These are phyloP conservation scores for Papilio demoleus DNA, from an alignment of 2,888 invertebrate species.

Conservation along the genomic window DNA sequence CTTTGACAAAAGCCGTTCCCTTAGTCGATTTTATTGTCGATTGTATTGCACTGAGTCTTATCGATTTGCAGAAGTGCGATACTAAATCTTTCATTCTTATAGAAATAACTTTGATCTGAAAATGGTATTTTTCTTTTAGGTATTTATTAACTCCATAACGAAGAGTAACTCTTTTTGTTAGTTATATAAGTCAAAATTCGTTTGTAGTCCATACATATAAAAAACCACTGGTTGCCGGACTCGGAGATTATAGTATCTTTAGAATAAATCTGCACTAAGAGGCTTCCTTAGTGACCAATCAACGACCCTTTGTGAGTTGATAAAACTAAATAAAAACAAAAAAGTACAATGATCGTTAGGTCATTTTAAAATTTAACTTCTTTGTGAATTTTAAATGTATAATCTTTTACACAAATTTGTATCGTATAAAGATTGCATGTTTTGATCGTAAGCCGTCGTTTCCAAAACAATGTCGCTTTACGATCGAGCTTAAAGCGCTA, in stretches of 20 bases:
- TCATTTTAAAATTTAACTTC: constrained; percentile 16
- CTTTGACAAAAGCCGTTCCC: constrained; percentile 74
- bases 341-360: too few species aligned
- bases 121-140: neutral
- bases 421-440: constrained; percentile 27
- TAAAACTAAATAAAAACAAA: neutral
- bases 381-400: constrained; percentile 15
- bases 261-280: neutral
- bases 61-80: constrained; percentile 43
- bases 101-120: neutral
- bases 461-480: constrained; percentile 31
- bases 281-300: neutral
- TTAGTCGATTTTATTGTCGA: constrained; percentile 60
- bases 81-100: constrained; percentile 26
- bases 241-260: too few species aligned
- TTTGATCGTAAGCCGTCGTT: constrained; percentile 3
- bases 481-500: constrained; percentile 31
- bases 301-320: neutral
- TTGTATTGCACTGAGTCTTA: constrained; percentile 49
- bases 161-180: too few species aligned
- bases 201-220: neutral
- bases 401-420: constrained; percentile 21
- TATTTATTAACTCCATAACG: neutral
- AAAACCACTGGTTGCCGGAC: neutral
- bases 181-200: neutral